These are phyloP conservation scores for Reticulitermes speratus DNA, from an alignment of 1,140 invertebrate genomes.

Conservation along the genomic window DNA sequence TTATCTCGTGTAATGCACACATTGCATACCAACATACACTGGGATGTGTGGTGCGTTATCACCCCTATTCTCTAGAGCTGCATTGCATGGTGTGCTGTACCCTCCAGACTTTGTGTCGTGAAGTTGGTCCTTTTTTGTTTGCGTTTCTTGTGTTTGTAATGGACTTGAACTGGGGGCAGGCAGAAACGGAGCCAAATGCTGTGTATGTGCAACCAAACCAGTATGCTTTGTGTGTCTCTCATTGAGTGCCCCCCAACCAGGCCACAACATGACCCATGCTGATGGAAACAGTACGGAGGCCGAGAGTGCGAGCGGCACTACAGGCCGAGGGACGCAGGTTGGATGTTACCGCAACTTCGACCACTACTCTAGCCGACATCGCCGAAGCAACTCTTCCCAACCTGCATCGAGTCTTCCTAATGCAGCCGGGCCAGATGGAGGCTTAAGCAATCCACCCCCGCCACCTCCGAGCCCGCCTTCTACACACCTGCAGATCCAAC, in stretches of 20 bases:
- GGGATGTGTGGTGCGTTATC: too few species aligned
- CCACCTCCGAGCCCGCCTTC: slow-evolving; percentile 46
- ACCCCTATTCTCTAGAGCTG: neutral
- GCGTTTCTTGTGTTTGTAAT: neutral
- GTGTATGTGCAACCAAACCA: slow-evolving; percentile 27
- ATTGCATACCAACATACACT: too few species aligned
- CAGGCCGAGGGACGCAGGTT: slow-evolving; percentile 57
- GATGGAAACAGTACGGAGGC: slow-evolving; percentile 85
- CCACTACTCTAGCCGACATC: slow-evolving; percentile 45
- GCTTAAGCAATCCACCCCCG: neutral
- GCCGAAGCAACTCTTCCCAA: slow-evolving; percentile 60
- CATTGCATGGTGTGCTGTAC: neutral
- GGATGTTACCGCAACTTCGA: slow-evolving; percentile 68
- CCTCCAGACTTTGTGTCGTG: neutral
- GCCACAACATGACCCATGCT: slow-evolving; percentile 86
- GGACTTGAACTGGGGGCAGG: neutral
- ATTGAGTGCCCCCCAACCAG: slow-evolving; percentile 47
- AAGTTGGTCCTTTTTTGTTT: neutral
- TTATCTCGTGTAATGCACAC: too few species aligned
- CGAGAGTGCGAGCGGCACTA: slow-evolving; percentile 64
- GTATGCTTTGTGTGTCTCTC: neutral
- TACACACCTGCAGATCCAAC: slow-evolving; percentile 44
- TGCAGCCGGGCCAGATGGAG: slow-evolving; percentile 17
- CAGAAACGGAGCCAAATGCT: slow-evolving; percentile 18
- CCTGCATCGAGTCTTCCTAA: slow-evolving; percentile 22